Evolutionary conservation across 2,888 invertebrate genomes (phyloP), one percentile per base, ranked within the genome.

Genomic region (Dasypogon diadema): DNA sequence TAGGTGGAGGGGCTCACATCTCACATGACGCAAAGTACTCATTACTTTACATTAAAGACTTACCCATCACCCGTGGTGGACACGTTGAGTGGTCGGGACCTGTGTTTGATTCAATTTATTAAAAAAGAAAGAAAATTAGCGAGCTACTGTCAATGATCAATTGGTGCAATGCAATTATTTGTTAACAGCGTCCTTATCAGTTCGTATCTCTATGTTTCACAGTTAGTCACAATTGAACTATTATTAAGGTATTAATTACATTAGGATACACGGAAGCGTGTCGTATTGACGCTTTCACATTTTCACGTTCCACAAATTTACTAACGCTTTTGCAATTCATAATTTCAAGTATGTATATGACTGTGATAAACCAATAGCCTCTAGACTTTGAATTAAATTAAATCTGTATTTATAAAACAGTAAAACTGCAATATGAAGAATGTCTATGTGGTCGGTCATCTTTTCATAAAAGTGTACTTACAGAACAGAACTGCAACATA

Each of bases 401-500:
- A n/a, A n/a, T n/a, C n/a, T n/a, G n/a, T 24, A 8, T 65, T 24
- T 65, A 56, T 48, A 37, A 60, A 60, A 60, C 37, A 60, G 60
- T 37, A 60, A 37, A 34, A 60, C 60, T 60, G 60, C 22, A 37
- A 21, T 22, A 18, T 37, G 37, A 60, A n/a, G 14, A 46, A 65
- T 21, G 12, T 46, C 48, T 65, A 8, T 65, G 26, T 12, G 46
- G 18, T 18, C 18, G 37, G 22, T 63, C 8, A 30, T 30, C 30
- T 8, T 8, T 30, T 30, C 30, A 30, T 30, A 6, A 12, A 77
- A 79, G 79, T 80, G 82, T 88, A 95, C 96, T 95, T 90, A 96
- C 96, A 96, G 89, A 96, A 97, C 82, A 96, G 90, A 81, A 96
- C 96, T 75, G 96, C 96, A 80, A 97, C 95, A 85, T 93, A 96